Percentiles rank a stretch among this genome's conserved stretches.
Conservation (phyloP, 2,797 vertebrate genomes). For the Heterohyrax brucei region DNA sequence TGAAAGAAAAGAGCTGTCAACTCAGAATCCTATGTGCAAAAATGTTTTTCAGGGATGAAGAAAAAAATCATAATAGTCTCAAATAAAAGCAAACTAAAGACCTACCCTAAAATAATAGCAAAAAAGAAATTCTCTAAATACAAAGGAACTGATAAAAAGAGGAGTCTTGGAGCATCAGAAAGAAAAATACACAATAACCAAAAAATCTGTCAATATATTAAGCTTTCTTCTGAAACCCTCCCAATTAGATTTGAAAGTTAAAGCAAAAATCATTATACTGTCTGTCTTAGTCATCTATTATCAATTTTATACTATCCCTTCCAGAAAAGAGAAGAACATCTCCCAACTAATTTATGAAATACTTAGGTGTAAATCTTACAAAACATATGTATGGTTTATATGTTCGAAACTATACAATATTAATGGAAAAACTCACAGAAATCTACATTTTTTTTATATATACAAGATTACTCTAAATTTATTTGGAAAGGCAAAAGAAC, state of each 20-base stretch:
- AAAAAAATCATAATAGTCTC: background rate
- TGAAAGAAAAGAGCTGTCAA: background rate
- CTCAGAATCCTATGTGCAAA: background rate
- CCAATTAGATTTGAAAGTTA: background rate
- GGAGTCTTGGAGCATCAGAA: background rate
- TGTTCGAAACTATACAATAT: too few relatives aligned
- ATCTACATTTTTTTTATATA: too few relatives aligned
- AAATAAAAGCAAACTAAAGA: background rate
- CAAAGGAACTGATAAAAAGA: background rate
- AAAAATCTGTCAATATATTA: conserved; percentile 11
- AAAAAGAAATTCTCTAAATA: background rate
- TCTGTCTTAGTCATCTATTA: too few relatives aligned
- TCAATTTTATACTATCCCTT: too few relatives aligned
- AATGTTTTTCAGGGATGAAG: background rate
- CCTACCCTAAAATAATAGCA: background rate
- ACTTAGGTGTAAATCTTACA: too few relatives aligned
- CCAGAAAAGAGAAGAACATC: too few relatives aligned
- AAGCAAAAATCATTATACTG: conserved; percentile 6
- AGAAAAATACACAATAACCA: background rate
- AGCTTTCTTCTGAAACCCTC: background rate
- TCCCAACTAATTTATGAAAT: too few relatives aligned
- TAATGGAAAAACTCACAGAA: too few relatives aligned
- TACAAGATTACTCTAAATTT: too few relatives aligned
- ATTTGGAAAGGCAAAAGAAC: too few relatives aligned
- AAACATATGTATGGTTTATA: too few relatives aligned